Conservation (phyloP, 2,888 invertebrate genomes). For the Eilema depressum region DNA sequence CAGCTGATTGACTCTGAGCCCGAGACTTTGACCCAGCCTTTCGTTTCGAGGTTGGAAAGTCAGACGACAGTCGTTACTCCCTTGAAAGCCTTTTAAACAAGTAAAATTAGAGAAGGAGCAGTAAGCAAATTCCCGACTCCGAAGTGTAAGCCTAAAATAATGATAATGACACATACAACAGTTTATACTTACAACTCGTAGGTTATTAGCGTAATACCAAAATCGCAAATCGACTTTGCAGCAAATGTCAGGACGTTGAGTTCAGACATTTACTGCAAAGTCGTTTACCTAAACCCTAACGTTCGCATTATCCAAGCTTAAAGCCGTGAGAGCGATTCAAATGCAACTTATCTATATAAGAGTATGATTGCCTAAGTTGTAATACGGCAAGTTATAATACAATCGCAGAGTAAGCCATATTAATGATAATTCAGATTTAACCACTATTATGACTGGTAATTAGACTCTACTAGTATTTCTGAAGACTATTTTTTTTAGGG, state of each 20-base stretch:
- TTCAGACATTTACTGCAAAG: background rate
- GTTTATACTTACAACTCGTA: background rate
- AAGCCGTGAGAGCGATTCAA: background rate
- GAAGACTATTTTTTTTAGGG: background rate
- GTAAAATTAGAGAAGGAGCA: too few species aligned
- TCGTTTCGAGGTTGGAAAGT: too few species aligned
- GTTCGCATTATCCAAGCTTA: background rate
- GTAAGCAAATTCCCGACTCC: too few species aligned
- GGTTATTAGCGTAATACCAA: background rate
- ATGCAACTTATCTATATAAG: background rate
- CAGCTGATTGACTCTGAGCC: too few species aligned
- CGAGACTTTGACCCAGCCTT: too few species aligned
- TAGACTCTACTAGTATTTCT: background rate
- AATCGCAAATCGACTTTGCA: background rate
- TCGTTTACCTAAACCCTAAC: slow-evolving; percentile 1
- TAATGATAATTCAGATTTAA: background rate
- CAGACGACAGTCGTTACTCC: too few species aligned
- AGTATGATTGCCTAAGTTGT: background rate
- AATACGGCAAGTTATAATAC: background rate
- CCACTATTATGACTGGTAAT: background rate
- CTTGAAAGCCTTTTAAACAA: too few species aligned
- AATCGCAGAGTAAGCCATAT: too few species aligned
- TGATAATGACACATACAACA: too few species aligned
- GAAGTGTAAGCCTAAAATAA: too few species aligned
- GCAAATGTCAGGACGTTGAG: background rate